Evolutionary conservation across 2,113 vertebrate genomes (phyloP).

Genomic region (Pseudorhombus dupliciocellatus): DNA sequence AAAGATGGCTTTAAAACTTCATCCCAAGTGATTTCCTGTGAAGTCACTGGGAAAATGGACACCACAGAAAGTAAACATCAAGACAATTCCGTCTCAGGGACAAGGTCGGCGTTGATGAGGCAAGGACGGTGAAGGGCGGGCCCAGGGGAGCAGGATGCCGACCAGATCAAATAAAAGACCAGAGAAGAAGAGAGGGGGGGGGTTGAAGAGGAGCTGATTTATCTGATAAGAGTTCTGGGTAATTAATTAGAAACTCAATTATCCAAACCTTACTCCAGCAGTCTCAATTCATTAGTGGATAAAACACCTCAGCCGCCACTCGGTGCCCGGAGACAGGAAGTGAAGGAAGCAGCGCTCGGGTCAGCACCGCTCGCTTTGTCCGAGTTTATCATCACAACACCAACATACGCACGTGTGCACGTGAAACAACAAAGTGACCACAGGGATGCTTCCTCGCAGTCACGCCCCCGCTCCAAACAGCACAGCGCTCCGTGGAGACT

Average conservation of each 20-base stretch:
- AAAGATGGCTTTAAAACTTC: no score
- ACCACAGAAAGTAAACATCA: no score
- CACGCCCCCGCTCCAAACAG: not conserved
- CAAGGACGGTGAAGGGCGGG: constrained; percentile 90
- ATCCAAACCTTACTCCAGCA: constrained; percentile 96
- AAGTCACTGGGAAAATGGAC: no score
- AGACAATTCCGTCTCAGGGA: constrained; percentile 65
- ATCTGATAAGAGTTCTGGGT: constrained; percentile 96
- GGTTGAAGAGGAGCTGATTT: constrained; percentile 85
- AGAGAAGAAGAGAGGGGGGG: constrained; percentile 78
- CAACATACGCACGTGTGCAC: constrained; percentile 1
- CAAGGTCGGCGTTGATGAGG: constrained; percentile 77
- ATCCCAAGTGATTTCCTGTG: no score
- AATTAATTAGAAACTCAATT: constrained; percentile 99
- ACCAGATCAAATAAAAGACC: constrained; percentile 72
- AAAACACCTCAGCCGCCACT: not conserved
- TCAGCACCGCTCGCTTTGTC: not conserved
- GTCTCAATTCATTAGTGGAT: constrained; percentile 94
- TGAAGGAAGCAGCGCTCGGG: constrained; percentile 24
- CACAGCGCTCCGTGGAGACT: constrained; percentile 38
- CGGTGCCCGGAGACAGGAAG: constrained; percentile 4
- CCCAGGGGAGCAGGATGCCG: constrained; percentile 79
- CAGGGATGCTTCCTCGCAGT: constrained; percentile 11
- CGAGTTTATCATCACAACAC: constrained; percentile 21
- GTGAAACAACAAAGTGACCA: constrained; percentile 53